Evolutionary conservation across 2,113 vertebrate species (phyloP), one percentile per base, ranked within the genome.

Genomic region (Melanotaenia duboulayi): DNA sequence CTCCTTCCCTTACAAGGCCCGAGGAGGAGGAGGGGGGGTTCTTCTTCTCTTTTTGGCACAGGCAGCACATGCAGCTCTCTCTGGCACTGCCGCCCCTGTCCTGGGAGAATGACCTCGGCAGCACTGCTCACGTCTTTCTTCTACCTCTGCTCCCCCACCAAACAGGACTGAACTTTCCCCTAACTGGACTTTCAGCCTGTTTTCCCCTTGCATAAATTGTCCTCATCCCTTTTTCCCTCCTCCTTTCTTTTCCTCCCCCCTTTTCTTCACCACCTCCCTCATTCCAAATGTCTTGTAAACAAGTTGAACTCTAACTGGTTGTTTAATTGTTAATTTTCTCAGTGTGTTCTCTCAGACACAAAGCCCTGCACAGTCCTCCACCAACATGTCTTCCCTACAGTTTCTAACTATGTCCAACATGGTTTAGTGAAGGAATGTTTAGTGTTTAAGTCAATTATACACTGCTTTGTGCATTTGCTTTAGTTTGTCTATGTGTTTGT

Each of bases 311-410:
- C 92, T 94, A 95, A 95, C 93, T 59, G 71, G 80, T 55, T 78
- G 92, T 91, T 95, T 94, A 94, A 94, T 95, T 94, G 94, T 94
- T 95, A 94, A 95, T 95, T 94, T 91, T 80, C 78, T 75, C 66
- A 81, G 85, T 80, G 81, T 79, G 86, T 73, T 80, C 51, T 52
- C 78, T 90, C 55, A 75, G 83, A 92, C 80, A 85, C 85, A 90
- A 74, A 88, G 89, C 67, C 11, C 74, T 59, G 75, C 64, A 83
- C 69, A 83, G 85, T 87, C 75, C 40, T 68, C 40, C 4, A 50
- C 50, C 63, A 24, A 49, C 59, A 71, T 61, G 56, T 80, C 74
- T 9, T 69, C 23, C 20, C 20, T 63, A 6, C 55, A 52, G 58
- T 37, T 66, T 57, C 39, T 72, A 76, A 73, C 66, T 42, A 23